Conservation (phyloP, 2,797 vertebrate species). For the Oreochromis grahami region DNA sequence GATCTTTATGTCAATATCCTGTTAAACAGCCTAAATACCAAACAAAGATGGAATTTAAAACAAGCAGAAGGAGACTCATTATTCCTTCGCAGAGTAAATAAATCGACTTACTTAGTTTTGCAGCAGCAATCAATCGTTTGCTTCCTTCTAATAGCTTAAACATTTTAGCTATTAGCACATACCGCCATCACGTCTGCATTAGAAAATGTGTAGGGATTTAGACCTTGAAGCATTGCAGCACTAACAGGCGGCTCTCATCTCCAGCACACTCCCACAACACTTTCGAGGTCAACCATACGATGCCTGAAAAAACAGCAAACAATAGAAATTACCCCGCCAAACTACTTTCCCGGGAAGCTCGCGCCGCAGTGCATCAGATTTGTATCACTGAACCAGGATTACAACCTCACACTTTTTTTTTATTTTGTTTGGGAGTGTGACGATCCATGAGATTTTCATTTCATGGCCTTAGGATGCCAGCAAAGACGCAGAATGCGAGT, state of each 20-base stretch:
- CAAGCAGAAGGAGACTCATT: neutral
- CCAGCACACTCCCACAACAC: neutral
- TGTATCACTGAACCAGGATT: neutral
- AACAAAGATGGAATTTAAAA: constrained; percentile 16
- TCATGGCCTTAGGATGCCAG: neutral
- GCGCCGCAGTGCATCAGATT: neutral
- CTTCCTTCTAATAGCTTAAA: constrained; percentile 3
- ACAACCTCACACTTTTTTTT: neutral
- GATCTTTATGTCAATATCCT: neutral
- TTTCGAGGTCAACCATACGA: constrained; percentile 2
- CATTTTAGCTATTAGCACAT: neutral
- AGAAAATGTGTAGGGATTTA: neutral
- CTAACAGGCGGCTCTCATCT: neutral
- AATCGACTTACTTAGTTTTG: neutral
- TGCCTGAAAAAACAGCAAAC: neutral
- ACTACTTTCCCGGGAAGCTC: neutral
- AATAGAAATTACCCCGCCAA: neutral
- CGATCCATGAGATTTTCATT: constrained; percentile 21
- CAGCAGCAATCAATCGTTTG: neutral
- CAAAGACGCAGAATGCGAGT: neutral
- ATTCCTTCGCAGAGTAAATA: neutral
- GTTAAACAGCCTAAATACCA: neutral
- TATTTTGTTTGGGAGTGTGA: constrained; percentile 5
- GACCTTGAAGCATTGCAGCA: neutral
- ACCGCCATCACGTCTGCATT: neutral